Base-by-base conservation (phyloP, 2,888 invertebrate genomes). In the Palloptera scutellata region DNA sequence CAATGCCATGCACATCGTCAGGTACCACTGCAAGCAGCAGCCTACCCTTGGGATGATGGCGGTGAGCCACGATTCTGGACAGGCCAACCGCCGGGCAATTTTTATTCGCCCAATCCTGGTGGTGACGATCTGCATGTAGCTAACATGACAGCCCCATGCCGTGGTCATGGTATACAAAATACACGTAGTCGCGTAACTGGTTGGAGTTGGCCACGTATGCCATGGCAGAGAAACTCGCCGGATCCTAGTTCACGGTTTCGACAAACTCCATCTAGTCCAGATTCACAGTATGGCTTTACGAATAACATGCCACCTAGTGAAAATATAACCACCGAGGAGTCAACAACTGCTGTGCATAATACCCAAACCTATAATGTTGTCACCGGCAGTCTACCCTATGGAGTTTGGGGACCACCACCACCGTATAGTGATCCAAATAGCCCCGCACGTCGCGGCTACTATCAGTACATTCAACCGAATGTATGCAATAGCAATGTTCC, bases 331-430 rank as follows among this genome's bases (percentile, higher is more conserved):
- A 76, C 75, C 58, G 73, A 67, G 42, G 76, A 73, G 17, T 70
- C 72, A 8, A 66, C 71, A 12, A 73, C 73, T 1, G n/a, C 62
- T 13, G 70, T 68, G 20, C 78, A 80, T 20, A 76, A 74, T 51
- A 79, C 78, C 11, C 74, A 71, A 20, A 84, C 84, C 43, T 86
- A 86, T 1, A 91, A 90, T 75, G 88, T 90, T 30, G 89, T 89
- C 11, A 75, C 78, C 45, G 81, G 86, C 80, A 70, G 68, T 20
- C 73, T 90, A 83, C 78, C 89, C 78, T 85, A 89, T 77, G 85
- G 90, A 76, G 81, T 94, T 17, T 95, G 95, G 95, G 95, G 94
- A 0, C 95, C 95, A 0, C 95, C 95, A 0, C 95, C 95, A 0
- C 95, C 95, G 0, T 95, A 95, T 79, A 93, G 93, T 68, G 92